Conservation (phyloP, 2,113 vertebrate genomes). For the Nesospiza acunhae region DNA sequence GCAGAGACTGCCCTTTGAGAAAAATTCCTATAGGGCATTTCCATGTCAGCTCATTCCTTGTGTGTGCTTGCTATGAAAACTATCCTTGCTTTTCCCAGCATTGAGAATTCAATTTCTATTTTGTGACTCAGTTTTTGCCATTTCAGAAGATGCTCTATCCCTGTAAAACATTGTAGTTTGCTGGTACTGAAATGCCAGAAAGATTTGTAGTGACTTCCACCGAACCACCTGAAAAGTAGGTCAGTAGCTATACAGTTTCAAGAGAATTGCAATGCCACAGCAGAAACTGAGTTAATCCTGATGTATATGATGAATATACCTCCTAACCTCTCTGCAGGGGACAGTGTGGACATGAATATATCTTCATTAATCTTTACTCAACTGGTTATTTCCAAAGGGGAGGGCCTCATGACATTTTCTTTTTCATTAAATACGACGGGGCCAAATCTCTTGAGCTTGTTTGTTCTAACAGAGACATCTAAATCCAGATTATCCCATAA, state of each 20-base stretch:
- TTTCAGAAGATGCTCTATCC: background rate
- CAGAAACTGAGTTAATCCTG: conserved; percentile 26
- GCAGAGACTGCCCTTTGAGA: background rate
- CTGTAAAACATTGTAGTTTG: background rate
- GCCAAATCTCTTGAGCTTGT: background rate
- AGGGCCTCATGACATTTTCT: background rate
- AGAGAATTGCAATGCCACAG: background rate
- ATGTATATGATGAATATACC: background rate
- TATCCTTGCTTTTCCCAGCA: background rate
- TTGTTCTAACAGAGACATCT: background rate
- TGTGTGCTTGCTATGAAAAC: background rate
- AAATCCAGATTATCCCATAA: conserved; percentile 3
- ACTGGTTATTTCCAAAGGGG: background rate
- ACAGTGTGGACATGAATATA: conserved; percentile 14
- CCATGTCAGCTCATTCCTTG: background rate
- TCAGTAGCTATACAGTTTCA: conserved; percentile 7
- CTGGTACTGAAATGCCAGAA: background rate
- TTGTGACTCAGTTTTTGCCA: background rate
- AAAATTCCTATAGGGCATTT: background rate
- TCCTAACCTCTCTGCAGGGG: background rate
- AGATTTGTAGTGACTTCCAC: conserved; percentile 20
- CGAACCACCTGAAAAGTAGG: conserved; percentile 59
- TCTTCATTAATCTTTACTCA: conserved; percentile 36
- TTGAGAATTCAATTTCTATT: background rate
- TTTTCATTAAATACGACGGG: background rate